phyloP scores from a whole-genome alignment of 2,888 invertebrate species.

The Phyllotreta cruciferae region DNA sequence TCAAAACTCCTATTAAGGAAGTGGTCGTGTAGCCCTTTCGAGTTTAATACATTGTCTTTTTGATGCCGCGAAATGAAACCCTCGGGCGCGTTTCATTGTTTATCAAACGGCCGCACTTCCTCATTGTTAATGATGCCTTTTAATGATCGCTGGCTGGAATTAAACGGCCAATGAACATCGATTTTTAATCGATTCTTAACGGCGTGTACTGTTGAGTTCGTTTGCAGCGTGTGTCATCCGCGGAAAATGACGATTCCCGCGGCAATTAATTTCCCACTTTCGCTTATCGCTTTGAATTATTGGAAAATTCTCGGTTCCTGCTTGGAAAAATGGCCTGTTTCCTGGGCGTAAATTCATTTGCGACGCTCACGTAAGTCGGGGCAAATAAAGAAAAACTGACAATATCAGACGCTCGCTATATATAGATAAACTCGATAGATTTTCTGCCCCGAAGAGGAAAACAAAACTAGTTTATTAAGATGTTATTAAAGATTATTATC shows the following conservation, averaged over 20 bases:
- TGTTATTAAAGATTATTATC: not conserved
- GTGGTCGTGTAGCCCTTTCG: conserved; percentile 15
- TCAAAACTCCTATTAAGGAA: conserved; percentile 18
- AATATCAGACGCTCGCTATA: not conserved
- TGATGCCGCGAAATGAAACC: conserved; percentile 14
- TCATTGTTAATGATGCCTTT: conserved; percentile 16
- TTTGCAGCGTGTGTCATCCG: not conserved
- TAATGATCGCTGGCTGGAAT: conserved; percentile 4
- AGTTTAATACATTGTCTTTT: conserved; percentile 14
- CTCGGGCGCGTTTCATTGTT: conserved; percentile 12
- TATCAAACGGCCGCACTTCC: conserved; percentile 14
- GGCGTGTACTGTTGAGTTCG: too few species aligned
- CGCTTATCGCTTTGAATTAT: too few species aligned
- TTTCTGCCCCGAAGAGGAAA: too few species aligned
- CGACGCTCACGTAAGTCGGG: not conserved
- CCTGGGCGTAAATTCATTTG: conserved; percentile 15
- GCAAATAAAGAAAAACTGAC: conserved; percentile 20
- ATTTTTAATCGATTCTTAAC: too few species aligned
- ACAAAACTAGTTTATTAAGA: too few species aligned
- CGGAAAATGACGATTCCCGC: too few species aligned
- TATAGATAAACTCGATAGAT: too few species aligned
- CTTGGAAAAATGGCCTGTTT: conserved; percentile 11
- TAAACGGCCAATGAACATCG: not conserved
- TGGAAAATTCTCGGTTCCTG: too few species aligned
- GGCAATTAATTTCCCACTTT: too few species aligned